Evolutionary conservation across 2,888 invertebrate species (phyloP), one percentile per base, ranked within the genome.

Genomic region (Myopa tessellatipennis): DNA sequence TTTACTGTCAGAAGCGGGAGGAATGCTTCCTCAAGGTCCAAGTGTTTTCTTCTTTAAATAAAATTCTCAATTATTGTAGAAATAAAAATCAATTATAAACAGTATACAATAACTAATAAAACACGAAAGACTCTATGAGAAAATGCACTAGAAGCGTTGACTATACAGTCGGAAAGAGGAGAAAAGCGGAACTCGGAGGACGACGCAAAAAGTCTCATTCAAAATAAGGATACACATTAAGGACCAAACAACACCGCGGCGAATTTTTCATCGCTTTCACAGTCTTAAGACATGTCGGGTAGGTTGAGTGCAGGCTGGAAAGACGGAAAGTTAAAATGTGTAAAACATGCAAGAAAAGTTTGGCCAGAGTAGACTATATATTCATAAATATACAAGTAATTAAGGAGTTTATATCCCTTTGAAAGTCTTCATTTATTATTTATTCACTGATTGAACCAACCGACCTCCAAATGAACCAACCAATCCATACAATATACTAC

Each of bases 231-330:
- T 74, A 55, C 55, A 74, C 67, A 74, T 26, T 26, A 73, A 73
- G 50, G 45, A 12, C 63, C 34, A 16, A 73, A 61, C 50, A 73
- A 63, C 18, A 45, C 72, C 60, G 40, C 34, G 36, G 40, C n/a
- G 4, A 4, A n/a, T 40, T 72, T 18, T 61, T 1, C 45, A 45
- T 6, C 36, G 12, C 55, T 70, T 14, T 34, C 70, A 73, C 40
- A 26, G 45, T 45, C 26, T 50, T 50, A 45, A 61, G 26, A 68
- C 67, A 74, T 74, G 74, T 74, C 74, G 74, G 74, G 74, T 74
- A 74, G 34, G 74, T 73, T 45, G 50, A 55, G 18, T 18, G 4
- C 5, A 40, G 14, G 0, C n/a, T n/a, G 2, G 4, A 16, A 68
- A n/a, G 18, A 68, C 40, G 18, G 40, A 68, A 38, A 67, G 14